A percentile compares a stretch with the other conserved stretches of the same genome.
phyloP scores from a whole-genome alignment of 2,797 vertebrate genomes.

The Serranus cabrilla region DNA sequence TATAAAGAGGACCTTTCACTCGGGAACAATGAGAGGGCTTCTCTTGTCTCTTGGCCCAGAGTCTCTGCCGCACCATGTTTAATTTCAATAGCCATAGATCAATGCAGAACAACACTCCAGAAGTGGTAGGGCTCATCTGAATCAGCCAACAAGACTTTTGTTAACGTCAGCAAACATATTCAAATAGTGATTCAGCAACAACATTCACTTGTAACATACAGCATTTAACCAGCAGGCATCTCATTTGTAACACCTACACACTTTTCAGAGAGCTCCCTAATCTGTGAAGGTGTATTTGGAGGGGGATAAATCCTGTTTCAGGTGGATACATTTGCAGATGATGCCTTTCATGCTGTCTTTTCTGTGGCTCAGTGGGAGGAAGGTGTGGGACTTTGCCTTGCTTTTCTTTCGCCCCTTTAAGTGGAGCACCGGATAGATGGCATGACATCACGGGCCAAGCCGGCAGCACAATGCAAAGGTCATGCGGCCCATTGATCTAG shows the following conservation, averaged over 20 bases:
- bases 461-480: conserved; percentile 86
- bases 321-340: conserved; percentile 85
- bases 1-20: conserved; percentile 88
- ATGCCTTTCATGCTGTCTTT: conserved; percentile 84
- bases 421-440: conserved; percentile 84
- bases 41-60: conserved; percentile 83
- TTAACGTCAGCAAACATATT: conserved; percentile 64
- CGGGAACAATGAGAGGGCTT: conserved; percentile 86
- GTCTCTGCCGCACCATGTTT: conserved; percentile 81
- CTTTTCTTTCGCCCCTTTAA: conserved; percentile 84
- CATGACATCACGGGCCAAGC: conserved; percentile 86
- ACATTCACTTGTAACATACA: conserved; percentile 29
- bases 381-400: conserved; percentile 82
- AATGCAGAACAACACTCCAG: conserved; percentile 82
- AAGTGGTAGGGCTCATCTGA: conserved; percentile 81
- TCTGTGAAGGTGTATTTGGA: conserved; percentile 79
- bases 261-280: conserved; percentile 53
- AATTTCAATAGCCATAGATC: conserved; percentile 84
- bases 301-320: conserved; percentile 72
- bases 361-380: conserved; percentile 83
- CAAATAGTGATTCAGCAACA: conserved; percentile 65
- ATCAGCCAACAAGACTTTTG: conserved; percentile 76
- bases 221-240: conserved; percentile 61
- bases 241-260: conserved; percentile 46
- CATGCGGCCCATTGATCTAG: conserved; percentile 87